These are phyloP conservation scores for Chaitophorus viminalis DNA, from an alignment of 2,888 invertebrate genomes.

Conservation along the genomic window DNA sequence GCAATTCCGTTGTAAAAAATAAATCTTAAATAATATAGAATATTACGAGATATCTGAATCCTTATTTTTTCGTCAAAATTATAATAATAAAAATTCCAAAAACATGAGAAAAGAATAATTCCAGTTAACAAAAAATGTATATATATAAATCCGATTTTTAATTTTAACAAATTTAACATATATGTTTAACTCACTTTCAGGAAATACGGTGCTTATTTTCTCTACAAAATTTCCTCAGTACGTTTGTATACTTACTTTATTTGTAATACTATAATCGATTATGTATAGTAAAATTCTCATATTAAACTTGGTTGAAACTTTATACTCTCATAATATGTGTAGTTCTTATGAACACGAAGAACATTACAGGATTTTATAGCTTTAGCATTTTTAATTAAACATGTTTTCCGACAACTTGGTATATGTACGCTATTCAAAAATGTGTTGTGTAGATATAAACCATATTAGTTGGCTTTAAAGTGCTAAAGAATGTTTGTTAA, in stretches of 20 bases:
- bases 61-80: no score
- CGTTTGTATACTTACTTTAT: no score
- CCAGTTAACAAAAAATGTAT: not conserved
- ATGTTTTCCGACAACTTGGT: not conserved
- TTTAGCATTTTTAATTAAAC: not conserved
- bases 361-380: not conserved
- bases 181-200: not conserved
- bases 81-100: no score
- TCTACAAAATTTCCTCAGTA: not conserved
- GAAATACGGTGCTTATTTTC: not conserved
- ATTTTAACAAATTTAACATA: not conserved
- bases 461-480: not conserved
- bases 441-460: not conserved
- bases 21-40: not conserved
- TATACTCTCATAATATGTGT: not conserved
- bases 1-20: not conserved
- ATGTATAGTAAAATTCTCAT: not conserved
- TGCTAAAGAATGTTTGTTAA: conserved; percentile 16
- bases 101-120: not conserved
- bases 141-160: not conserved
- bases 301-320: not conserved
- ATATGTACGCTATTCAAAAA: not conserved
- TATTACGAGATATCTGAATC: no score
- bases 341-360: not conserved
- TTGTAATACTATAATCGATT: conserved; percentile 4